Evolutionary conservation across 2,797 vertebrate species (phyloP).

Genomic region (Sebastes vulpes): DNA sequence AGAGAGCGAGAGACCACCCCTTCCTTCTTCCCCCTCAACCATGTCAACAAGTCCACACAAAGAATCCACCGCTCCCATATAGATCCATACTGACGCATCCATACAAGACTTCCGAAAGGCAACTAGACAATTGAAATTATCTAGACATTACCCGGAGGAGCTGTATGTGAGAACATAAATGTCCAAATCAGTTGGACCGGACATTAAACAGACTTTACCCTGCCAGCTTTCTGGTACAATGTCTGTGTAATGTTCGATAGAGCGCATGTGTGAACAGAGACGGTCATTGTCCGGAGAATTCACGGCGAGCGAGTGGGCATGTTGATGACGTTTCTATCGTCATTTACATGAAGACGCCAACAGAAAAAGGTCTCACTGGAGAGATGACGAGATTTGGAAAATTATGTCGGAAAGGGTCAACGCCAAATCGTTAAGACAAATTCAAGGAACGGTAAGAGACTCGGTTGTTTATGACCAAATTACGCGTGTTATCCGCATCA

Average conservation of each 20-base stretch:
- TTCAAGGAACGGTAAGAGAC: background rate
- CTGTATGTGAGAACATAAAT: background rate
- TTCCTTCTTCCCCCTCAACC: conserved; percentile 28
- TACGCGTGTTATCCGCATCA: background rate
- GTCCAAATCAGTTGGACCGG: background rate
- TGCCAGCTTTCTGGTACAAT: background rate
- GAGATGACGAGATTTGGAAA: background rate
- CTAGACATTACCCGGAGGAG: background rate
- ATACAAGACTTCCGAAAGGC: background rate
- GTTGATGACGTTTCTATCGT: background rate
- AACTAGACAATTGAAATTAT: background rate
- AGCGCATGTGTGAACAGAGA: background rate
- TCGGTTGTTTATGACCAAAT: background rate
- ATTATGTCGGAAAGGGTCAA: background rate
- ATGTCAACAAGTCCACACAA: conserved; percentile 73
- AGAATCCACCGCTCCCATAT: conserved; percentile 16
- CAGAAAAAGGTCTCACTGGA: background rate
- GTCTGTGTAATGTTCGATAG: background rate
- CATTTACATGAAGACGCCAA: background rate
- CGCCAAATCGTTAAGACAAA: background rate
- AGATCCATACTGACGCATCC: background rate
- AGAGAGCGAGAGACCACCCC: conserved; percentile 16
- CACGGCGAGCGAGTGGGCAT: background rate
- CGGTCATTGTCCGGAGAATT: background rate
- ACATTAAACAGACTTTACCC: background rate